A percentile compares a stretch with the other conserved stretches of the same genome.
Evolutionary conservation across 2,113 vertebrate species (phyloP).

Genomic region (Bujurquina vittata): DNA sequence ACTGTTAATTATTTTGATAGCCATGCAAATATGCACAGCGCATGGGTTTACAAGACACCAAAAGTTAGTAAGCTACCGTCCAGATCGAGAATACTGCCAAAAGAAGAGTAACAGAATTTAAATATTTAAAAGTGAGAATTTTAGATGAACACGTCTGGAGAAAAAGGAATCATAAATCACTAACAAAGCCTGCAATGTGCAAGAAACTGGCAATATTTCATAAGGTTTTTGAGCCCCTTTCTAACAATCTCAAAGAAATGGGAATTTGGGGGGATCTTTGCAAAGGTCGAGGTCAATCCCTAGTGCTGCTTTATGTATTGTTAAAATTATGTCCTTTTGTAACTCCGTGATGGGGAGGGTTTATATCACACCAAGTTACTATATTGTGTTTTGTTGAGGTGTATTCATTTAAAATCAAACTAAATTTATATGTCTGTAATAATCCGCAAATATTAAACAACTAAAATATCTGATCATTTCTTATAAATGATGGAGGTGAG

Average conservation of each 20-base stretch:
- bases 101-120: slow-evolving; percentile 12
- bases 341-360: not conserved
- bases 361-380: not conserved
- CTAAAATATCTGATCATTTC: not conserved
- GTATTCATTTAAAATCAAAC: not conserved
- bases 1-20: slow-evolving; percentile 2
- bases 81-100: not conserved
- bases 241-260: not conserved
- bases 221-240: slow-evolving; percentile 6
- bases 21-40: not conserved
- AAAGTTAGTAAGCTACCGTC: not conserved
- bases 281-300: not conserved
- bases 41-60: not conserved
- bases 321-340: not conserved
- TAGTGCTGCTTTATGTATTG: not conserved
- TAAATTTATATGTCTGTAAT: not conserved
- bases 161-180: slow-evolving; percentile 2
- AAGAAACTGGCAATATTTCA: not conserved
- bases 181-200: slow-evolving; percentile 9
- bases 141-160: not conserved
- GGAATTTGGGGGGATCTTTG: not conserved
- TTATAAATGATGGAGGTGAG: not conserved
- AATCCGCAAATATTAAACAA: not conserved
- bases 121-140: slow-evolving; percentile 16
- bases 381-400: not conserved